A percentile compares a stretch with the other conserved stretches of the same genome.
These are phyloP conservation scores for Pemphigus obesinymphae DNA, from an alignment of 1,140 invertebrate species.

Conservation along the genomic window DNA sequence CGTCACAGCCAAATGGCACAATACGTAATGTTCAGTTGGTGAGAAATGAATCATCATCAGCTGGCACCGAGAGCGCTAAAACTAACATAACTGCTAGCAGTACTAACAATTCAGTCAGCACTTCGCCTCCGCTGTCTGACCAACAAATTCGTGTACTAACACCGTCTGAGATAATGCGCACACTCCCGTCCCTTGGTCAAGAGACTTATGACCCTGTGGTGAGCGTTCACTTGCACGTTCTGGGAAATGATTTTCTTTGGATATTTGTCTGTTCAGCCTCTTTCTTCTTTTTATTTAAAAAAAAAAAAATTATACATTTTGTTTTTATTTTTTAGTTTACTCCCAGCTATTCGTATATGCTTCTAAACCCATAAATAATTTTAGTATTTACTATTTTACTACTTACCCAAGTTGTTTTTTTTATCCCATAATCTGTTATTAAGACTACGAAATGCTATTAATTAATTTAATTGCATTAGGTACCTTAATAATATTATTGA, in stretches of 20 bases:
- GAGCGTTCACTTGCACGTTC: constrained; percentile 45
- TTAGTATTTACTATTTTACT: neutral
- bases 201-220: constrained; percentile 67
- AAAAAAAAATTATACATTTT: constrained; percentile 38
- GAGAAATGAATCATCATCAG: constrained; percentile 41
- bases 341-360: constrained; percentile 20
- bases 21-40: constrained; percentile 39
- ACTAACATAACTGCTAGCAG: constrained; percentile 51
- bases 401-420: neutral
- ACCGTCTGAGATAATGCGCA: constrained; percentile 80
- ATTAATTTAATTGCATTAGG: neutral
- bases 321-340: constrained; percentile 43
- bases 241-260: constrained; percentile 40
- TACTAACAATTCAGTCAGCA: constrained; percentile 42
- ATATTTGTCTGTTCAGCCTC: constrained; percentile 36
- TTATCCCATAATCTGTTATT: neutral
- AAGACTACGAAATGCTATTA: neutral
- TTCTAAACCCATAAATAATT: neutral
- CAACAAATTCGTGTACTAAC: constrained; percentile 79
- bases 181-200: constrained; percentile 71
- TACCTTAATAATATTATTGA: neutral
- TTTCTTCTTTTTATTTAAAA: constrained; percentile 42
- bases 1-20: constrained; percentile 42
- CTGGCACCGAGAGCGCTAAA: constrained; percentile 47
- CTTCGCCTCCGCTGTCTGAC: constrained; percentile 53